These are phyloP conservation scores for Loripinus fragilis DNA, from an alignment of 2,888 invertebrate species.

Conservation along the genomic window DNA sequence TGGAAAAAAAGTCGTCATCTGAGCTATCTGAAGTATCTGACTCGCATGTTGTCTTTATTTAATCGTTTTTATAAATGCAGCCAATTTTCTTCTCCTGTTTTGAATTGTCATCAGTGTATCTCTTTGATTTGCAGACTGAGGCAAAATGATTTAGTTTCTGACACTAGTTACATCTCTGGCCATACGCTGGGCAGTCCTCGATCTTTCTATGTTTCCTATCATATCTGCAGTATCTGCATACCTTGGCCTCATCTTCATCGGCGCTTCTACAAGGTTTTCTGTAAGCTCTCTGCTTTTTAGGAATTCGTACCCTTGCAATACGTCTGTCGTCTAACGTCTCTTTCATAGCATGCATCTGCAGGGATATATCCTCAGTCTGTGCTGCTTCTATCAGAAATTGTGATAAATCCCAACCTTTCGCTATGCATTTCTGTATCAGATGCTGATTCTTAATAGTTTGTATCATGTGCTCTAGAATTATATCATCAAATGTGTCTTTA, in stretches of 20 bases:
- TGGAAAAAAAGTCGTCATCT: conserved; percentile 5
- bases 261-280: background rate
- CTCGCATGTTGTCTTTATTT: background rate
- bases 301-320: background rate
- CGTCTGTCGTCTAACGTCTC: background rate
- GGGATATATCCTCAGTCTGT: too few relatives aligned
- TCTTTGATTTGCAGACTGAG: conserved; percentile 1
- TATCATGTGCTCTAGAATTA: conserved; percentile 23
- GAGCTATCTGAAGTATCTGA: background rate
- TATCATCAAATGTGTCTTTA: background rate
- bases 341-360: conserved; percentile 10
- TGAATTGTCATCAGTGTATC: background rate
- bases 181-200: conserved; percentile 5
- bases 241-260: background rate
- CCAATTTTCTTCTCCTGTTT: background rate
- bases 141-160: too few relatives aligned
- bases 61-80: background rate
- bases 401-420: too few relatives aligned
- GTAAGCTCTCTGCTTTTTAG: background rate
- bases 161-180: too few relatives aligned
- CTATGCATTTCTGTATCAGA: too few relatives aligned
- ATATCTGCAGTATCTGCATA: conserved; percentile 3
- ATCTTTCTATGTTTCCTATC: background rate
- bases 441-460: conserved; percentile 23
- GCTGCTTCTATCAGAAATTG: too few relatives aligned